Conservation (phyloP, 2,797 vertebrate genomes). For the Hirundo rustica region DNA sequence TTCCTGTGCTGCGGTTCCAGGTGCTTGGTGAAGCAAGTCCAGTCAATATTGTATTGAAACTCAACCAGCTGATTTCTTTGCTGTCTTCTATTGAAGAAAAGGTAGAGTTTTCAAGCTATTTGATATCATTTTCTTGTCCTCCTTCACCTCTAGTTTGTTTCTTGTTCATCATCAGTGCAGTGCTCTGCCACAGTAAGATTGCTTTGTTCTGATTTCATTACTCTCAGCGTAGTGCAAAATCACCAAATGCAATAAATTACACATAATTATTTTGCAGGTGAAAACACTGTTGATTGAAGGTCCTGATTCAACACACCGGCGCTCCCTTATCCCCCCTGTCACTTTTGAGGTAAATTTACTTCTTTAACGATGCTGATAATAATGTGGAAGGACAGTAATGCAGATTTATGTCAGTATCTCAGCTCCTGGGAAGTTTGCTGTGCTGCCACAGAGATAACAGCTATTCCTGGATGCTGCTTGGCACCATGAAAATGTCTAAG, state of each 20-base stretch:
- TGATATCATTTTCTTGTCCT: neutral
- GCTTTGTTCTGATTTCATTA: neutral
- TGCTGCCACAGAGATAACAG: conserved; percentile 1
- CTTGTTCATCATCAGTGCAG: neutral
- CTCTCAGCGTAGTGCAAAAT: neutral
- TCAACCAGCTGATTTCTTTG: conserved; percentile 88
- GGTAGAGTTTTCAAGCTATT: conserved; percentile 72
- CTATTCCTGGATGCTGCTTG: conserved; percentile 20
- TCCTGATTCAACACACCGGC: conserved; percentile 84
- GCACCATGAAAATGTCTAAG: neutral
- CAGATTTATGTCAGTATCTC: neutral
- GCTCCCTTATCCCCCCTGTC: conserved; percentile 89
- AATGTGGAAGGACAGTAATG: neutral
- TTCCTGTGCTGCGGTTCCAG: conserved; percentile 67
- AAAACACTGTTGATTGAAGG: conserved; percentile 81
- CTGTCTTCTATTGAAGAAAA: conserved; percentile 94
- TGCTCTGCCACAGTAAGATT: neutral
- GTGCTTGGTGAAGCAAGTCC: conserved; percentile 78
- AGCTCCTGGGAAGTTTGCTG: neutral
- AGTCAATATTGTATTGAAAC: conserved; percentile 77
- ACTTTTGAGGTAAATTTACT: conserved; percentile 86
- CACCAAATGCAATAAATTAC: neutral
- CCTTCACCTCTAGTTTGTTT: neutral
- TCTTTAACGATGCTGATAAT: neutral
- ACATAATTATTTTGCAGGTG: conserved; percentile 63